Conservation (phyloP, 1,140 invertebrate genomes). For the Pinna nobilis region DNA sequence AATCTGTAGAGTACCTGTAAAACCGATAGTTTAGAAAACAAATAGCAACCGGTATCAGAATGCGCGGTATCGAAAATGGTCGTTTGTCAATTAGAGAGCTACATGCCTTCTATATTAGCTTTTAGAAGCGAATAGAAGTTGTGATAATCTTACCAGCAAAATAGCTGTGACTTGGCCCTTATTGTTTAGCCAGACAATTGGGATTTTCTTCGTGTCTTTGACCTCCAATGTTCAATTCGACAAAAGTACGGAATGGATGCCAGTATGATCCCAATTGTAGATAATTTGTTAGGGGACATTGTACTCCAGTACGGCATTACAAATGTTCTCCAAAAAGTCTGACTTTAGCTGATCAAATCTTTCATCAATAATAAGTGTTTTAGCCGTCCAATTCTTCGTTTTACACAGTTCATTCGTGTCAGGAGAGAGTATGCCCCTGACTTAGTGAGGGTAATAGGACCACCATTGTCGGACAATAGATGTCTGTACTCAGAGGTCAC, state of each 20-base stretch:
- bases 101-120: too few relatives aligned
- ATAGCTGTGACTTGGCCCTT: neutral
- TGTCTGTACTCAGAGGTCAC: neutral
- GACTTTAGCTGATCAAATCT: slow-evolving; percentile 8
- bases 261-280: slow-evolving; percentile 6
- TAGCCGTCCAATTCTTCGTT: slow-evolving; percentile 18
- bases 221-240: slow-evolving; percentile 22
- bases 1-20: neutral
- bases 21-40: neutral
- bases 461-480: neutral
- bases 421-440: slow-evolving; percentile 12
- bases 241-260: slow-evolving; percentile 4
- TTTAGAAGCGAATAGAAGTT: too few relatives aligned
- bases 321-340: slow-evolving; percentile 11
- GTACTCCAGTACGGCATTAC: neutral
- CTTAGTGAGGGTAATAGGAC: neutral
- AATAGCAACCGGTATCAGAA: too few relatives aligned
- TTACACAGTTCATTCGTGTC: slow-evolving; percentile 14
- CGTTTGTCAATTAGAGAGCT: too few relatives aligned
- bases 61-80: too few relatives aligned
- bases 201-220: neutral
- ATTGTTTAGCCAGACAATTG: neutral
- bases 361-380: slow-evolving; percentile 6
- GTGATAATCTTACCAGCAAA: too few relatives aligned
- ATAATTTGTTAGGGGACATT: slow-evolving; percentile 11